phyloP scores from a whole-genome alignment of 2,797 vertebrate genomes.

The Betta splendens region DNA sequence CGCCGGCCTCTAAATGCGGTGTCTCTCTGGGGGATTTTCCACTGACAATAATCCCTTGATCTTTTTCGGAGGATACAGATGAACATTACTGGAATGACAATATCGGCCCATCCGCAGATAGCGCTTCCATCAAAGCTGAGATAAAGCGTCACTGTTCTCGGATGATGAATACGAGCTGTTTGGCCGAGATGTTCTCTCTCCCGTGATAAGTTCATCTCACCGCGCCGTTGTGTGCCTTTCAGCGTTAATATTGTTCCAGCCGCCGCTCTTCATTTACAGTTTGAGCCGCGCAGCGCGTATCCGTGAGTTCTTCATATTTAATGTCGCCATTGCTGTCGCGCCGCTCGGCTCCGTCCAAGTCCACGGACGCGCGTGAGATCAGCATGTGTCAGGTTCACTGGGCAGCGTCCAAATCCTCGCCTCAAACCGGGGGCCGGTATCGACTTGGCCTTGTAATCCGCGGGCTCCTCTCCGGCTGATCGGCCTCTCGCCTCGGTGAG shows the following conservation, averaged over 20 bases:
- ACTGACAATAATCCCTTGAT: conserved; percentile 49
- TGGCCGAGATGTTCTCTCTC: conserved; percentile 16
- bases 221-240: background rate
- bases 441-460: conserved; percentile 5
- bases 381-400: too few species aligned
- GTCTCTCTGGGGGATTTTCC: conserved; percentile 42
- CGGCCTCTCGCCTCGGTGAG: conserved; percentile 11
- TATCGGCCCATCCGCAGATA: conserved; percentile 15
- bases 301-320: background rate
- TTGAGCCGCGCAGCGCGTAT: background rate
- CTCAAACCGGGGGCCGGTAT: conserved; percentile 14
- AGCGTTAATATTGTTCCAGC: background rate
- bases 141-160: conserved; percentile 31
- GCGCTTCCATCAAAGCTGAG: conserved; percentile 9
- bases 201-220: conserved; percentile 28
- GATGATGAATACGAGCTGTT: conserved; percentile 24
- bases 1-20: conserved; percentile 28
- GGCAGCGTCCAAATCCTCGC: conserved; percentile 4
- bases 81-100: conserved; percentile 36
- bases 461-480: conserved; percentile 2
- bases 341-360: background rate
- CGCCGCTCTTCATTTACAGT: background rate
- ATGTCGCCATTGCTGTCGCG: background rate
- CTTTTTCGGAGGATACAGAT: conserved; percentile 32
- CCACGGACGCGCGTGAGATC: too few species aligned